Evolutionary conservation across 2,113 vertebrate genomes (phyloP), one percentile per base, ranked within the genome.

Genomic region (Promerops cafer): DNA sequence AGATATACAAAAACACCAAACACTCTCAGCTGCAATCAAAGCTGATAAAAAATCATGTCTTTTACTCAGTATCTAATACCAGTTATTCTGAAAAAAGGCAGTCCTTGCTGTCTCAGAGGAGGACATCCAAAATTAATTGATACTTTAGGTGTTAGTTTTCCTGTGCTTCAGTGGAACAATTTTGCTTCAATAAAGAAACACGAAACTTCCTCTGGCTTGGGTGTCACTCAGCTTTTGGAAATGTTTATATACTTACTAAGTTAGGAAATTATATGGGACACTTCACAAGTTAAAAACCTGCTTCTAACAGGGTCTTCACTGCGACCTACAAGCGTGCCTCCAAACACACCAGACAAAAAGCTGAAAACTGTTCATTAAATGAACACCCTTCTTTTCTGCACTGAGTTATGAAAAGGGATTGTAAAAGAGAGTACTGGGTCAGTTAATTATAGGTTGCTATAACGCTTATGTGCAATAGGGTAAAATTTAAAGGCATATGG

Each of bases 91-190:
- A 66, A 81, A 89, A 91, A 80, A 76, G 1, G 0, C 21, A 85
- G 82, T 57, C 61, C 88, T 85, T 72, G 49, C 9, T 72, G 23
- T 50, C 26, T 79, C 79, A 74, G n/a, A 81, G 54, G 54, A 90
- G 33, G 76, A 30, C 54, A 93, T 81, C 64, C 90, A 92, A 94
- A 90, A 81, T 74, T 70, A 92, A 83, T 39, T 61, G 45, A 59
- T 50, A 89, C 24, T 77, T 69, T 3, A 61, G 44, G 54, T 66
- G 30, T 74, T 81, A 45, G 76, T 72, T 83, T 96, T 69, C 91
- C 68, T 65, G 22, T 49, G 76, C 76, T 90, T 83, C 50, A n/a
- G 28, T 33, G 30, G 61, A 79, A 89, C 22, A 53, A 88, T 53
- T n/a, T 39, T 47, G 21, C 27, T 66, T 60, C 65, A 56, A 15